Percentiles rank a stretch among this genome's conserved stretches.
phyloP scores from a whole-genome alignment of 2,797 vertebrate genomes.

The Coregonus sp. region DNA sequence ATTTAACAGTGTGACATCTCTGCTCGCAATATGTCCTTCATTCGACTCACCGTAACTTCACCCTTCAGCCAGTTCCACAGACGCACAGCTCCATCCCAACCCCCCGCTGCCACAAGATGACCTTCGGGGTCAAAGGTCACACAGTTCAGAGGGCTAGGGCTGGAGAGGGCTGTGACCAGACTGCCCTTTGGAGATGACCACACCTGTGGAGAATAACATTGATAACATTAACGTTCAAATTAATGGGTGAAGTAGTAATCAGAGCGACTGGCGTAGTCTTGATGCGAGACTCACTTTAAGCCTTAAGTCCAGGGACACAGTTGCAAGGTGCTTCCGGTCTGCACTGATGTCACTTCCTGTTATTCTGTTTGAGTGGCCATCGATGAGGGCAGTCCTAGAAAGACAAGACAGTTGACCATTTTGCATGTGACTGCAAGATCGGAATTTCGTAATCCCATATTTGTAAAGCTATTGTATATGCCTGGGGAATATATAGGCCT shows the following conservation, averaged over 20 bases:
- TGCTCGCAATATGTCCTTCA: not conserved
- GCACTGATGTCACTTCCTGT: conserved; percentile 79
- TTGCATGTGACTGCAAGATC: not conserved
- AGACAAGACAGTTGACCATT: conserved; percentile 2
- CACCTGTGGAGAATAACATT: conserved; percentile 59
- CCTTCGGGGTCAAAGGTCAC: conserved; percentile 79
- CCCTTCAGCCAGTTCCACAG: conserved; percentile 78
- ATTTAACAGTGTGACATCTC: not conserved
- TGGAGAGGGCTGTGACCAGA: conserved; percentile 52
- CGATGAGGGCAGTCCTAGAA: conserved; percentile 72
- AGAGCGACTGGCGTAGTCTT: not conserved
- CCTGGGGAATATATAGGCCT: not conserved
- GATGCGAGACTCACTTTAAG: conserved; percentile 76
- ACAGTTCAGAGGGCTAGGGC: conserved; percentile 81
- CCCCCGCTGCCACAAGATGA: conserved; percentile 71
- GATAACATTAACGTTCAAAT: not conserved
- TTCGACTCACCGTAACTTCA: conserved; percentile 55
- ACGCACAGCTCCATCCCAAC: conserved; percentile 79
- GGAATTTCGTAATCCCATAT: not conserved
- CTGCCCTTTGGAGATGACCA: conserved; percentile 70
- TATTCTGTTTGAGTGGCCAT: conserved; percentile 78
- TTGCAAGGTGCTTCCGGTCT: conserved; percentile 79
- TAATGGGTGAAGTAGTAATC: not conserved
- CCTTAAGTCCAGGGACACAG: conserved; percentile 81
- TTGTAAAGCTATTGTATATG: not conserved